Conservation (phyloP, 2,888 invertebrate species). For the Leucania comma region DNA sequence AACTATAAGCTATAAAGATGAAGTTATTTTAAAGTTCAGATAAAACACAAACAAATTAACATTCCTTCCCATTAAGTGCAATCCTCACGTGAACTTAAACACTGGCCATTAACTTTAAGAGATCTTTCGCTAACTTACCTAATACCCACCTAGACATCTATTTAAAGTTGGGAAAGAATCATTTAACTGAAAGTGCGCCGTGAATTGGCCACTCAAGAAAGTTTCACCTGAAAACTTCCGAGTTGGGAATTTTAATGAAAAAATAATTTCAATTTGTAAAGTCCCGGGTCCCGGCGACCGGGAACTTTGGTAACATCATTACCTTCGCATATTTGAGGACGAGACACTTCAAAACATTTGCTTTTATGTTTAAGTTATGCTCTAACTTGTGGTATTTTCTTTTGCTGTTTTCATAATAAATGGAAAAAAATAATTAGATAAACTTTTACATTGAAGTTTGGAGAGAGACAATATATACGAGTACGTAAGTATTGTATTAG, state of each 20-base stretch:
- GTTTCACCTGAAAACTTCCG: constrained; percentile 82
- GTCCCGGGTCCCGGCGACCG: constrained; percentile 70
- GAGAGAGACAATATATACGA: not conserved
- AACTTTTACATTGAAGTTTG: constrained; percentile 23
- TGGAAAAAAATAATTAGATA: constrained; percentile 11
- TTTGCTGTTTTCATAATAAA: constrained; percentile 44
- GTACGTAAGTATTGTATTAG: too few species aligned
- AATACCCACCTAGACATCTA: constrained; percentile 67
- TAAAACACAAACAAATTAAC: constrained; percentile 24
- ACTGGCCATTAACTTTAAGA: constrained; percentile 55
- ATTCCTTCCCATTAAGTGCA: constrained; percentile 19
- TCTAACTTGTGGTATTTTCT: constrained; percentile 62
- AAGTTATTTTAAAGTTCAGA: not conserved
- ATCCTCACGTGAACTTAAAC: constrained; percentile 47
- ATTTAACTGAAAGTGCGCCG: constrained; percentile 75
- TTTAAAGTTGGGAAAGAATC: constrained; percentile 75
- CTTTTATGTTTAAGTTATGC: constrained; percentile 70
- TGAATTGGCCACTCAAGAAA: constrained; percentile 83
- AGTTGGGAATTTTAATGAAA: constrained; percentile 88
- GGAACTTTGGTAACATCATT: constrained; percentile 80
- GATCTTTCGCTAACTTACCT: constrained; percentile 57
- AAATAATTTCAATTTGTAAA: constrained; percentile 89
- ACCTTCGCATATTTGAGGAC: constrained; percentile 84
- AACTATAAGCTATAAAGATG: too few species aligned
- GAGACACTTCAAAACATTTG: constrained; percentile 78